Conservation (phyloP, 2,113 vertebrate genomes). For the Pan troglodytes region NHGRI_mPanTro3-v2.1_pri NC_072404.2:7329001-7329500, state of each 20-base stretch:
- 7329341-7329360: background rate
- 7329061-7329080: slow-evolving; percentile 89
- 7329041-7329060: slow-evolving; percentile 86
- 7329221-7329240: slow-evolving; percentile 53
- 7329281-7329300: background rate
- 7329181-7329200: slow-evolving; percentile 68
- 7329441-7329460: slow-evolving; percentile 59
- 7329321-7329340: background rate
- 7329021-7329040: slow-evolving; percentile 60
- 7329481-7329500: background rate
- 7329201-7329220: background rate
- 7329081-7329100: slow-evolving; percentile 87
- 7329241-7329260: background rate
- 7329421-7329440: background rate
- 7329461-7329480: background rate
- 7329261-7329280: background rate
- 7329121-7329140: slow-evolving; percentile 87
- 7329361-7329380: too few species aligned
- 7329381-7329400: background rate
- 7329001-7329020: slow-evolving; percentile 66
- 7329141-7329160: slow-evolving; percentile 87
- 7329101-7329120: slow-evolving; percentile 89
- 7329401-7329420: fast-evolving
- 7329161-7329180: slow-evolving; percentile 74
- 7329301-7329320: background rate